Percentiles rank a stretch among this genome's conserved stretches.
Conservation (phyloP, 2,113 vertebrate genomes). For the Tretioscincus oriximinensis region DNA sequence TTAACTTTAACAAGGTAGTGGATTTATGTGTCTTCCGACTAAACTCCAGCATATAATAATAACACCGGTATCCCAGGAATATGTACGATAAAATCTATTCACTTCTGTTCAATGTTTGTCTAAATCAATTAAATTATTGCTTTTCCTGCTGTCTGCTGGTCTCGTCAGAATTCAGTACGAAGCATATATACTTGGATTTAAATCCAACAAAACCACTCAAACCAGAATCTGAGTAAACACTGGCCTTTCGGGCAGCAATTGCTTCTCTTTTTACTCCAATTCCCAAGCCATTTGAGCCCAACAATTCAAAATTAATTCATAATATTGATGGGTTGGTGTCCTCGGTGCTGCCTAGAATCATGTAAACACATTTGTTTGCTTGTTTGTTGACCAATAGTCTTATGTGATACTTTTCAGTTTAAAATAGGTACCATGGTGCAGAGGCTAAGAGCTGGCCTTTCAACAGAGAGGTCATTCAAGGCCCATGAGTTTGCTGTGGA, state of each 20-base stretch:
- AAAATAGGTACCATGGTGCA: too few species aligned
- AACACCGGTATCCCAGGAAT: neutral
- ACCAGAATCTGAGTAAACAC: neutral
- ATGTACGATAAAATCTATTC: neutral
- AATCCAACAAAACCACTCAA: conserved; percentile 2
- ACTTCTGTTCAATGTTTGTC: neutral
- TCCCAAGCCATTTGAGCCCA: conserved; percentile 10
- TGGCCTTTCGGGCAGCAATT: neutral
- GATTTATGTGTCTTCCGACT: neutral
- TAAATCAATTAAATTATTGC: neutral
- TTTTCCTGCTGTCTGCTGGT: neutral
- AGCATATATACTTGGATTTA: neutral
- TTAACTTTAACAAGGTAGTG: neutral
- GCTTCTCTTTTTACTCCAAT: neutral
- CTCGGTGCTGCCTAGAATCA: conserved; percentile 25
- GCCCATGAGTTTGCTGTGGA: too few species aligned
- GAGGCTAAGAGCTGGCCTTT: too few species aligned
- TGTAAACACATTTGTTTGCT: conserved; percentile 37
- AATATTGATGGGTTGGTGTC: conserved; percentile 9
- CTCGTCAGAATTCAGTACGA: neutral
- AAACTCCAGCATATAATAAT: neutral
- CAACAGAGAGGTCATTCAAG: too few species aligned
- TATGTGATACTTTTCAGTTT: conserved; percentile 46
- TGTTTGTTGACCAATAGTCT: conserved; percentile 49
- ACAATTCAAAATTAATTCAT: conserved; percentile 24